Evolutionary conservation across 2,797 vertebrate genomes (phyloP).

Genomic region (Esox lucius): DNA sequence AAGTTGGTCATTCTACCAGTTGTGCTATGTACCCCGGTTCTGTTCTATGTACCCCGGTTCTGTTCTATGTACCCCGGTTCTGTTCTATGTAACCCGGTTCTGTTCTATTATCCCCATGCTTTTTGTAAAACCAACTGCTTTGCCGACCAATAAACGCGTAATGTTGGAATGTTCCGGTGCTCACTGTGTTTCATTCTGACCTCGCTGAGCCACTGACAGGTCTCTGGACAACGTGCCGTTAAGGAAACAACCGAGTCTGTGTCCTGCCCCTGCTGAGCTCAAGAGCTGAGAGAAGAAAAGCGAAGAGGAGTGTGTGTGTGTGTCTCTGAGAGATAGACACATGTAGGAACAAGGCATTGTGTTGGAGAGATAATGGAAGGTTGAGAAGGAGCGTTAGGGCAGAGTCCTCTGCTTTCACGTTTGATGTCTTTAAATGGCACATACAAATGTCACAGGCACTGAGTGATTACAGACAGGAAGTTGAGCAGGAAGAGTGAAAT

Average conservation of each 20-base stretch:
- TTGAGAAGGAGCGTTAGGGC: background rate
- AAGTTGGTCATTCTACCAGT: conserved; percentile 10
- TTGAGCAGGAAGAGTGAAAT: background rate
- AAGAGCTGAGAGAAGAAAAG: background rate
- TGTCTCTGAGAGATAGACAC: background rate
- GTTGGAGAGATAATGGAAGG: background rate
- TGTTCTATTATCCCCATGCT: conserved; percentile 31
- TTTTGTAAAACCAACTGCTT: conserved; percentile 61
- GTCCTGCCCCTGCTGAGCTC: background rate
- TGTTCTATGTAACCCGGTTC: no score
- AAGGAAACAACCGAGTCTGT: background rate
- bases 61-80: conserved; percentile 5
- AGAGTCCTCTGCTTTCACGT: background rate
- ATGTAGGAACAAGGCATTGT: background rate
- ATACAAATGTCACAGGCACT: background rate
- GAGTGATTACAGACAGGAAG: conserved; percentile 3
- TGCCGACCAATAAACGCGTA: conserved; percentile 63
- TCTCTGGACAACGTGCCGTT: background rate
- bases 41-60: no score
- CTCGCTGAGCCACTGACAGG: background rate
- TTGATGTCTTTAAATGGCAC: background rate
- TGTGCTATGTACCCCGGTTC: conserved; percentile 20
- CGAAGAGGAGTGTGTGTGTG: background rate
- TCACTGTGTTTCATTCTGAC: conserved; percentile 20
- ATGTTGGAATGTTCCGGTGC: conserved; percentile 35